Percentiles rank a stretch among this genome's conserved stretches.
Evolutionary conservation across 2,113 vertebrate species (phyloP).

Genomic region (Callionymus lyra): DNA sequence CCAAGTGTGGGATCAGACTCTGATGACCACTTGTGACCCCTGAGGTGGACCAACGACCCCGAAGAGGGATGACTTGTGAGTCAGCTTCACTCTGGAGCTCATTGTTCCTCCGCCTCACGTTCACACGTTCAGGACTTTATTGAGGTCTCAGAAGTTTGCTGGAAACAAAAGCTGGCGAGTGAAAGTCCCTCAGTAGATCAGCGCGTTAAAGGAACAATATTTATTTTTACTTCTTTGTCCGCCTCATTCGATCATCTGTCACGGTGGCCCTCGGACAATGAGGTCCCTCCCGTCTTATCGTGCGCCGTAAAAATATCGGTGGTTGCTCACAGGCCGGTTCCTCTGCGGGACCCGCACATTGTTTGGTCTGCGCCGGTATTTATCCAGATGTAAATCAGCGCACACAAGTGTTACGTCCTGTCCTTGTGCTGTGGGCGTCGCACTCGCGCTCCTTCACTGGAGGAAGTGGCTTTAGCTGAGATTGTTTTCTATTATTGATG

Average conservation of each 20-base stretch:
- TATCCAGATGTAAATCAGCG: slow-evolving; percentile 89
- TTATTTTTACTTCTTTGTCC: background rate
- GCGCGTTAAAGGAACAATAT: background rate
- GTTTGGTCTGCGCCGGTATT: slow-evolving; percentile 79
- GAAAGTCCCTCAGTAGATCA: background rate
- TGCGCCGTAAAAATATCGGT: slow-evolving; percentile 63
- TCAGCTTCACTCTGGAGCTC: too few relatives aligned
- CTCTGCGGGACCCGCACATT: slow-evolving; percentile 75
- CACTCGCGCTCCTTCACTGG: slow-evolving; percentile 42
- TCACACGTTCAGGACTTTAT: too few relatives aligned
- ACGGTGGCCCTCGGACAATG: background rate
- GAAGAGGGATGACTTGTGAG: too few relatives aligned
- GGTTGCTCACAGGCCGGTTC: slow-evolving; percentile 61
- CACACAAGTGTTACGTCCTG: slow-evolving; percentile 86
- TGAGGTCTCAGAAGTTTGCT: too few relatives aligned
- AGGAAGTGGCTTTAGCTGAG: slow-evolving; percentile 73
- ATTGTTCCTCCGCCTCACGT: too few relatives aligned
- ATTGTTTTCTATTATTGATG: slow-evolving; percentile 58
- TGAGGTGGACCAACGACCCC: too few relatives aligned
- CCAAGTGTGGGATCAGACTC: too few relatives aligned
- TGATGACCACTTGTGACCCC: too few relatives aligned
- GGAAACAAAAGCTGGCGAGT: slow-evolving; percentile 10
- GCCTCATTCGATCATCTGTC: too few relatives aligned
- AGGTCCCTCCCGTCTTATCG: slow-evolving; percentile 61
- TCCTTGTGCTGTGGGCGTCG: slow-evolving; percentile 71